These are phyloP conservation scores for Epizoanthus ramosus DNA, from an alignment of 92 coral and sea anemone genomes.

Conservation along the genomic window DNA sequence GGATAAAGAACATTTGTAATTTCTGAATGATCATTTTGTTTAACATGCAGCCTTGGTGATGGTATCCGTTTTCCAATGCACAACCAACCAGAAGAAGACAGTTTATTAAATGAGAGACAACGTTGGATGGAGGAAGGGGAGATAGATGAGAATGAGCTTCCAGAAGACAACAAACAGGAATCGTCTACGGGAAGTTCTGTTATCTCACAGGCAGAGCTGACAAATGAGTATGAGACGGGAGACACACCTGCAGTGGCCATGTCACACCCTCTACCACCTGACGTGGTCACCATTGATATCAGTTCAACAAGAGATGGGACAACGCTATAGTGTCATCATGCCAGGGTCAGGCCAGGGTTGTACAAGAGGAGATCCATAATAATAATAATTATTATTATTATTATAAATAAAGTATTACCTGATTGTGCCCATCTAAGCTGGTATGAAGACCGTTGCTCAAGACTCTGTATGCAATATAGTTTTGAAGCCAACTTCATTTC, in stretches of 20 bases:
- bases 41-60: constrained; percentile 78
- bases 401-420: no score
- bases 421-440: no score
- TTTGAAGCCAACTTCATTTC: no score
- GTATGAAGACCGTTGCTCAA: no score
- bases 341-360: no score
- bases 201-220: constrained; percentile 61
- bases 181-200: constrained; percentile 42
- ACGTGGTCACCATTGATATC: constrained; percentile 55
- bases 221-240: constrained; percentile 68
- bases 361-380: no score
- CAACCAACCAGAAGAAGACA: constrained; percentile 79
- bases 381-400: no score
- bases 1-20: not conserved
- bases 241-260: constrained; percentile 48
- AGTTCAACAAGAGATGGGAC: constrained; percentile 60
- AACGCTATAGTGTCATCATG: constrained; percentile 47
- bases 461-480: no score
- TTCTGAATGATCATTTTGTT: not conserved
- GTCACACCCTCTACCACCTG: constrained; percentile 57
- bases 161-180: constrained; percentile 41
- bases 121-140: constrained; percentile 97
- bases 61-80: constrained; percentile 80
- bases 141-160: constrained; percentile 60
- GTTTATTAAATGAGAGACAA: constrained; percentile 70